Evolutionary conservation across 2,113 vertebrate genomes (phyloP).

Genomic region (Corythaixoides concolor): DNA sequence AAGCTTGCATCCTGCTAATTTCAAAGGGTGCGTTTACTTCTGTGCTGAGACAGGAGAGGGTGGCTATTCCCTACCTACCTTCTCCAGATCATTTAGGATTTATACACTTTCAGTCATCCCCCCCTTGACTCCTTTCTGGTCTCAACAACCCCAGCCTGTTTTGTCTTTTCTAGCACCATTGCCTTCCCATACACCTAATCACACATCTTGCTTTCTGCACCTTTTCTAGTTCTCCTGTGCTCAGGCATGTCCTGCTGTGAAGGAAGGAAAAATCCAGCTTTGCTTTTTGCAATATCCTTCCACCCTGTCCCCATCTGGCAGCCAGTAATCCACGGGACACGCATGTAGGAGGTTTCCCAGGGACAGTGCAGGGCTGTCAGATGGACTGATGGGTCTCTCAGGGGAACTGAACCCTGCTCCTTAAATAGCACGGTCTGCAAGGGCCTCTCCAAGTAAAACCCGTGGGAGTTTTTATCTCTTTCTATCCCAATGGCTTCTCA

Average conservation of each 20-base stretch:
- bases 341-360: neutral
- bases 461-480: neutral
- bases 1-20: neutral
- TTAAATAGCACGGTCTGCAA: neutral
- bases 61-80: neutral
- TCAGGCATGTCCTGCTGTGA: neutral
- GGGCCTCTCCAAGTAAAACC: neutral
- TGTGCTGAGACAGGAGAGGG: neutral
- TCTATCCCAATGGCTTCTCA: neutral
- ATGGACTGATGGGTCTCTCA: neutral
- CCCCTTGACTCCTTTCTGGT: neutral
- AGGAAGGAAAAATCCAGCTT: neutral
- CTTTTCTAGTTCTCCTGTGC: neutral
- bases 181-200: neutral
- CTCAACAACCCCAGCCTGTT: neutral
- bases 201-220: neutral
- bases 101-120: neutral
- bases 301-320: neutral
- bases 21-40: neutral
- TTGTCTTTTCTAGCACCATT: neutral
- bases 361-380: neutral
- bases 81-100: neutral
- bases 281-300: neutral
- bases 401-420: neutral
- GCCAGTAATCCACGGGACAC: fast-evolving